A percentile compares a stretch with the other conserved stretches of the same genome.
Conservation (phyloP, 2,113 vertebrate genomes). For the Hydropotes inermis region DNA sequence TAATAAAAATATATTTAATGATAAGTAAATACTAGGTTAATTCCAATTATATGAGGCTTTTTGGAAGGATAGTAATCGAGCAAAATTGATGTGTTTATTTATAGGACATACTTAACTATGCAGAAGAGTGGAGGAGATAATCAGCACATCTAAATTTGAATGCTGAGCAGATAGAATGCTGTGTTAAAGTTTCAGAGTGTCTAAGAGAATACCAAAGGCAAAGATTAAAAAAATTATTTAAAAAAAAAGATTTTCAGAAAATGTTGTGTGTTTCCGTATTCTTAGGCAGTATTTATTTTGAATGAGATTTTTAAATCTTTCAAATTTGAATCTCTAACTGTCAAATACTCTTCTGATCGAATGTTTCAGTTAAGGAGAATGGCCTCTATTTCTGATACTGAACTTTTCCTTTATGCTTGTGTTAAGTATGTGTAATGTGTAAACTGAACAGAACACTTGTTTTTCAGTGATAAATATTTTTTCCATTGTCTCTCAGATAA, state of each 20-base stretch:
- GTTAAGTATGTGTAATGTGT: background rate
- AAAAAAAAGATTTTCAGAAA: background rate
- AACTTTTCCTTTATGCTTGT: background rate
- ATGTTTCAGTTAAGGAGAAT: background rate
- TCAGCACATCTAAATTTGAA: constrained; percentile 10
- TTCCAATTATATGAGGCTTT: constrained; percentile 61
- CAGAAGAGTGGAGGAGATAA: constrained; percentile 30
- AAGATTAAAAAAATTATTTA: background rate
- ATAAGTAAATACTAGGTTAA: constrained; percentile 71
- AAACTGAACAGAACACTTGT: background rate
- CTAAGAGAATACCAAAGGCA: constrained; percentile 20
- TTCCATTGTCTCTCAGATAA: constrained; percentile 32
- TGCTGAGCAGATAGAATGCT: background rate
- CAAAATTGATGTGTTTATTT: constrained; percentile 53
- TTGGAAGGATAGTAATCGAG: constrained; percentile 16
- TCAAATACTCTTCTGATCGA: background rate
- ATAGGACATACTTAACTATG: constrained; percentile 26
- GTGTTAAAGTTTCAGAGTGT: constrained; percentile 18
- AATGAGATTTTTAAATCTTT: constrained; percentile 14
- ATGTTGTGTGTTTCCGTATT: background rate
- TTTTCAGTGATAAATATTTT: constrained; percentile 33
- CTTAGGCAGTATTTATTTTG: constrained; percentile 45
- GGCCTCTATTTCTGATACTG: background rate
- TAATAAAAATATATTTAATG: constrained; percentile 85
- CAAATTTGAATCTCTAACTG: constrained; percentile 24